These are phyloP conservation scores for Drosophila subsilvestris DNA, from an alignment of 2,888 invertebrate genomes.

Conservation along the genomic window DNA sequence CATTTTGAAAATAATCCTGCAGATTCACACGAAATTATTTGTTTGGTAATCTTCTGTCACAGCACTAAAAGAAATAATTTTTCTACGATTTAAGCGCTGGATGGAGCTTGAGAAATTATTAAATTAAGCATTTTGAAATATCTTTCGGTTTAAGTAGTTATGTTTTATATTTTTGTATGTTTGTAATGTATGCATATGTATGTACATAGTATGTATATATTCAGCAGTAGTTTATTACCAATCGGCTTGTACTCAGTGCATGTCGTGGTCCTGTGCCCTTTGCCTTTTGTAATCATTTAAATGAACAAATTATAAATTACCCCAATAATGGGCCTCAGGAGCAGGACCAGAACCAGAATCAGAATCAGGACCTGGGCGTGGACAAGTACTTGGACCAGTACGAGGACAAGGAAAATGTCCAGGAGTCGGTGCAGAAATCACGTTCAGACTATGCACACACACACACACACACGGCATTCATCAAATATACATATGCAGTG, in stretches of 20 bases:
- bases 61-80: too few species aligned
- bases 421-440: conserved; percentile 10
- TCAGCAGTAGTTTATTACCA: not conserved
- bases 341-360: conserved; percentile 6
- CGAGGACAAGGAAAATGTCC: not conserved
- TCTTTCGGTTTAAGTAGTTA: too few species aligned
- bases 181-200: too few species aligned
- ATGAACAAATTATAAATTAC: conserved; percentile 77
- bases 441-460: conserved; percentile 3
- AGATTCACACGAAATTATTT: too few species aligned
- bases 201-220: too few species aligned
- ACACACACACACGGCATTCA: not conserved
- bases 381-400: not conserved
- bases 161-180: too few species aligned
- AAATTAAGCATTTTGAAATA: too few species aligned
- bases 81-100: too few species aligned
- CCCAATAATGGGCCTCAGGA: conserved; percentile 62
- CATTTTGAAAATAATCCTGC: too few species aligned
- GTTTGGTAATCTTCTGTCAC: too few species aligned
- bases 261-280: conserved; percentile 18
- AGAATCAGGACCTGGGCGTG: not conserved
- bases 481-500: conserved; percentile 15
- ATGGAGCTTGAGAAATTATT: too few species aligned
- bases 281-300: conserved; percentile 68
- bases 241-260: not conserved